A percentile compares a stretch with the other conserved stretches of the same genome.
Conservation (phyloP, 2,113 vertebrate genomes). For the Elanoides forficatus region DNA sequence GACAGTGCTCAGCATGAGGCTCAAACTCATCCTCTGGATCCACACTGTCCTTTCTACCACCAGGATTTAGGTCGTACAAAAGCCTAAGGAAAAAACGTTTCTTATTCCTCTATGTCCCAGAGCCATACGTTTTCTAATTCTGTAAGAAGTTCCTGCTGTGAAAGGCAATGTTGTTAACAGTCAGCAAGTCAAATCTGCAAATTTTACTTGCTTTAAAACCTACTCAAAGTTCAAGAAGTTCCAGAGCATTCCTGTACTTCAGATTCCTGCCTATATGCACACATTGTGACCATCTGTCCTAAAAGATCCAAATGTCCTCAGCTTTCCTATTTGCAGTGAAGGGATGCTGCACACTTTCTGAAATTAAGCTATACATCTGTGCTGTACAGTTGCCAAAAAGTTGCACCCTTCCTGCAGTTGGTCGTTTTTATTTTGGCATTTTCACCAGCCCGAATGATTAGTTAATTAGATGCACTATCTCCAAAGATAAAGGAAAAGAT, state of each 20-base stretch:
- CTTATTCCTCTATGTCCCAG: neutral
- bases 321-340: neutral
- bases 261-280: neutral
- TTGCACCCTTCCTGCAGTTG: neutral
- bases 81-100: neutral
- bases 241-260: neutral
- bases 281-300: neutral
- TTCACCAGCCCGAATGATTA: constrained; percentile 23
- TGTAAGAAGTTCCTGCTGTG: neutral
- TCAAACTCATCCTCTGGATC: neutral
- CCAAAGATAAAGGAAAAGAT: constrained; percentile 37
- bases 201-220: neutral
- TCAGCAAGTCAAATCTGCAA: neutral
- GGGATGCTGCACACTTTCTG: neutral
- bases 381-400: neutral
- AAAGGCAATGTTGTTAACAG: neutral
- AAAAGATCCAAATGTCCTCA: neutral
- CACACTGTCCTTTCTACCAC: neutral
- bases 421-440: constrained; percentile 27
- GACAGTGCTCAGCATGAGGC: neutral
- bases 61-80: neutral
- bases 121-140: neutral
- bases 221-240: neutral
- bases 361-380: neutral
- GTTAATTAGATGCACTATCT: constrained; percentile 24